These are phyloP conservation scores for Streptopelia turtur DNA, from an alignment of 2,797 vertebrate species.

Conservation along the genomic window DNA sequence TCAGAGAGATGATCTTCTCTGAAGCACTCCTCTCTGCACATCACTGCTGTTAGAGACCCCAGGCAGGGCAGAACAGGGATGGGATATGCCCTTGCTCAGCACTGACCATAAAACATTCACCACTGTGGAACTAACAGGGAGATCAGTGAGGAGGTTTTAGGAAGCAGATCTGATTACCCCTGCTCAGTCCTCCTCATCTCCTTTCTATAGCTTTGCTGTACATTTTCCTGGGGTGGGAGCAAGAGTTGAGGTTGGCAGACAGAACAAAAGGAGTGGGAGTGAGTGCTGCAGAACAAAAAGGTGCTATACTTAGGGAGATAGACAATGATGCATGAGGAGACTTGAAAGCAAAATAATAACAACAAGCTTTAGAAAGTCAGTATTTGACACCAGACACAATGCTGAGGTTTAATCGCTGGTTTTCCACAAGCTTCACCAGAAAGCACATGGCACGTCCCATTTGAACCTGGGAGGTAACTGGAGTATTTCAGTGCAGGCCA, in stretches of 20 bases:
- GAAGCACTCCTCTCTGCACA: background rate
- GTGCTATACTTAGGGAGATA: background rate
- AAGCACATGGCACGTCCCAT: background rate
- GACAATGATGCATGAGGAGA: background rate
- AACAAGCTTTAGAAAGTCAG: background rate
- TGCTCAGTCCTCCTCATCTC: background rate
- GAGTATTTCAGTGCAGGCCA: background rate
- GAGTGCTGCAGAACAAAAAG: background rate
- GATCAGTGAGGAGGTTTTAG: background rate
- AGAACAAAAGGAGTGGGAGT: background rate
- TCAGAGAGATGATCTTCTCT: background rate
- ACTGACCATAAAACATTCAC: background rate
- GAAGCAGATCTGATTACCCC: background rate
- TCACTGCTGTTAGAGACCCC: background rate
- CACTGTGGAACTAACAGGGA: background rate
- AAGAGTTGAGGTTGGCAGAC: background rate
- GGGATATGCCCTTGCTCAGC: background rate
- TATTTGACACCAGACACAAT: background rate
- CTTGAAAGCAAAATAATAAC: background rate
- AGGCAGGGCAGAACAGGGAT: background rate
- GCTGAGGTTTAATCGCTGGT: background rate
- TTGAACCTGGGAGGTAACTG: background rate
- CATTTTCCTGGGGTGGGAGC: fast-evolving
- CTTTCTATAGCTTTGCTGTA: background rate
- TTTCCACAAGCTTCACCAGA: background rate